Evolutionary conservation across 2,797 vertebrate species (phyloP).

Genomic region (Cirrhinus molitorella): DNA sequence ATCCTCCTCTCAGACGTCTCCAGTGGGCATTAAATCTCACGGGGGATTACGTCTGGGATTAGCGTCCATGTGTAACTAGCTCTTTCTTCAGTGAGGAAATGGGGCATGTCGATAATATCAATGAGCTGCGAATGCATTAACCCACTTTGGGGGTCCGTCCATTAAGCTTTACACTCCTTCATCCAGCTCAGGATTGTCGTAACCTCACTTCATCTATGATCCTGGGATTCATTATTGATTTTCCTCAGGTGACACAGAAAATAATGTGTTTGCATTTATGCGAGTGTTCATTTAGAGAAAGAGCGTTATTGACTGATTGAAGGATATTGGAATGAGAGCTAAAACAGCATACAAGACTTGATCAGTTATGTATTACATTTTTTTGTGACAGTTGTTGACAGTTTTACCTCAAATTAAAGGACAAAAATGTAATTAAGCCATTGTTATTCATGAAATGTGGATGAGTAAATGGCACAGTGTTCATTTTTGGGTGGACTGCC

Average conservation of each 20-base stretch:
- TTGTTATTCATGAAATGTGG: neutral
- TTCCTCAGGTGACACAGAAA: constrained; percentile 23
- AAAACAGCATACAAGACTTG: neutral
- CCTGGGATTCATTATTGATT: constrained; percentile 22
- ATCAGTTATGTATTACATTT: neutral
- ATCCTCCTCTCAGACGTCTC: constrained; percentile 43
- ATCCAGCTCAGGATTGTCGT: neutral
- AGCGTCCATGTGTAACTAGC: constrained; percentile 32
- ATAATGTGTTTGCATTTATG: neutral
- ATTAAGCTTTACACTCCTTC: constrained; percentile 37
- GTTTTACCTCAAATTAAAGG: neutral
- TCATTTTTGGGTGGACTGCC: neutral
- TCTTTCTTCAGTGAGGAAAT: constrained; percentile 42
- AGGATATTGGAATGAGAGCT: neutral
- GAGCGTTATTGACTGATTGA: neutral
- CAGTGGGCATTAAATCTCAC: constrained; percentile 26
- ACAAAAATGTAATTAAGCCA: no score
- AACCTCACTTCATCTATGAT: neutral
- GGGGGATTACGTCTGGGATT: constrained; percentile 29
- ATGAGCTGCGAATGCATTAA: constrained; percentile 55
- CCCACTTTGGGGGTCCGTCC: constrained; percentile 52
- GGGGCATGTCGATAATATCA: constrained; percentile 53
- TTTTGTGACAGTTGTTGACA: neutral
- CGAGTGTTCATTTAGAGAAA: neutral
- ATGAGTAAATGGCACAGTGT: neutral